Conservation (phyloP, 2,113 vertebrate genomes). For the Otis tarda region DNA sequence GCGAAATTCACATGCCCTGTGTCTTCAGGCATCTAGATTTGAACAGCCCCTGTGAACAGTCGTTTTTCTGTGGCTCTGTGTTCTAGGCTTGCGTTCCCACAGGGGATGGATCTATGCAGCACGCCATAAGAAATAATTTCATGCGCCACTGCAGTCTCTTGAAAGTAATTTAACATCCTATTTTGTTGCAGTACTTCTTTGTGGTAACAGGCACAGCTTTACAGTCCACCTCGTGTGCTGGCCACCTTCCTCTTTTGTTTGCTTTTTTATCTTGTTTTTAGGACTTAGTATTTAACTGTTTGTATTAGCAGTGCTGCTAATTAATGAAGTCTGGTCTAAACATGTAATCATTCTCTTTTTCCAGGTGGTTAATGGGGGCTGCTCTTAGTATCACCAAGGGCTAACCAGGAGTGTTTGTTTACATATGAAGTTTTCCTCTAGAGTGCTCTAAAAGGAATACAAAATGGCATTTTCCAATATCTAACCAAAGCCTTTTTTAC, state of each 20-base stretch:
- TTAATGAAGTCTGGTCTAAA: conserved; percentile 47
- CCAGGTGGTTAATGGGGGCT: conserved; percentile 25
- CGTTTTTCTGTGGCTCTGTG: conserved; percentile 61
- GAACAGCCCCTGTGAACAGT: not conserved
- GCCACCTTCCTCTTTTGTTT: not conserved
- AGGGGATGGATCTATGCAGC: conserved; percentile 76
- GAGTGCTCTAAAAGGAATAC: conserved; percentile 4
- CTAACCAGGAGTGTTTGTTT: conserved; percentile 35
- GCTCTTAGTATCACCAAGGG: not conserved
- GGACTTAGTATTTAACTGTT: conserved; percentile 21
- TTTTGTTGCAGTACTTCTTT: conserved; percentile 68
- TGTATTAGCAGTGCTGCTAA: conserved; percentile 46
- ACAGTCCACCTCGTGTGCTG: not conserved
- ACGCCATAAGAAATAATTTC: conserved; percentile 84
- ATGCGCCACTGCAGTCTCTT: conserved; percentile 84
- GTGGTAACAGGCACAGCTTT: conserved; percentile 64
- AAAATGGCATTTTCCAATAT: not conserved
- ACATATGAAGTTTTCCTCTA: conserved; percentile 34
- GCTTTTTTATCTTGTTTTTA: not conserved
- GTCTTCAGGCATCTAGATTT: conserved; percentile 3
- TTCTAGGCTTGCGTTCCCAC: conserved; percentile 63
- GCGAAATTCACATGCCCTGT: not conserved
- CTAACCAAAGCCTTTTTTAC: not conserved
- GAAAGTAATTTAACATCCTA: conserved; percentile 80
- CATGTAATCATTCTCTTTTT: conserved; percentile 33